These are phyloP conservation scores for Dolichoris vasculosae DNA, from an alignment of 1,140 invertebrate genomes.

Conservation along the genomic window DNA sequence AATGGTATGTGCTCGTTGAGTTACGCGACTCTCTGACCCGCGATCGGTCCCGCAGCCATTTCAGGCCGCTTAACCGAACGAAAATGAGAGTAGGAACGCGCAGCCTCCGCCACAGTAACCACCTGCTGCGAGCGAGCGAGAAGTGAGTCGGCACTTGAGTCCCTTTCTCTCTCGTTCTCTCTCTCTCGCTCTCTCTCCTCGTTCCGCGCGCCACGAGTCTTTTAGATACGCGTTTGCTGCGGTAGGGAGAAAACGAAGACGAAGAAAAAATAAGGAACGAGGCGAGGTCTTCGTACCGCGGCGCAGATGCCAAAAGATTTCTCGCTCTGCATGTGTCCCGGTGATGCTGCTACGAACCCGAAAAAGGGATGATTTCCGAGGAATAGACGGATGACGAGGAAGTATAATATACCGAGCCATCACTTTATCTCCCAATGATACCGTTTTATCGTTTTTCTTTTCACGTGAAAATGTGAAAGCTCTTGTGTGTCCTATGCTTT, in stretches of 20 bases:
- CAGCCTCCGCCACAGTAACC: conserved; percentile 54
- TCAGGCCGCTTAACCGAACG: conserved; percentile 55
- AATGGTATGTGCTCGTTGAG: conserved; percentile 68
- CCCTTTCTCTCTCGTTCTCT: background rate
- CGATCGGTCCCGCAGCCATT: conserved; percentile 56
- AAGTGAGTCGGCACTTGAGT: conserved; percentile 28
- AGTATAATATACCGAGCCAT: background rate
- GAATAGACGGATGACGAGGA: background rate
- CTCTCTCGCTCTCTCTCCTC: background rate
- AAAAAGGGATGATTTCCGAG: background rate
- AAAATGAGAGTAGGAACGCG: conserved; percentile 50
- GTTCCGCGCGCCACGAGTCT: background rate
- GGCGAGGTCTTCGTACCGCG: background rate
- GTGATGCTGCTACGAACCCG: background rate
- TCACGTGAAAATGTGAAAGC: background rate
- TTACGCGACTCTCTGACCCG: conserved; percentile 60
- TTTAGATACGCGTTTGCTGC: background rate
- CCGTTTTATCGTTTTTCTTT: background rate
- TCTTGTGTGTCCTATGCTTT: background rate
- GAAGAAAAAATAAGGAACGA: background rate
- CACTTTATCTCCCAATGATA: background rate
- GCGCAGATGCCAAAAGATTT: conserved; percentile 15
- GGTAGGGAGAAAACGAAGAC: background rate
- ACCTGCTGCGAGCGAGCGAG: conserved; percentile 64
- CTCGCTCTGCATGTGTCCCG: conserved; percentile 10